A percentile compares a stretch with the other conserved stretches of the same genome.
Evolutionary conservation across 2,113 vertebrate genomes (phyloP).

Genomic region (Amphilophus citrinellus): DNA sequence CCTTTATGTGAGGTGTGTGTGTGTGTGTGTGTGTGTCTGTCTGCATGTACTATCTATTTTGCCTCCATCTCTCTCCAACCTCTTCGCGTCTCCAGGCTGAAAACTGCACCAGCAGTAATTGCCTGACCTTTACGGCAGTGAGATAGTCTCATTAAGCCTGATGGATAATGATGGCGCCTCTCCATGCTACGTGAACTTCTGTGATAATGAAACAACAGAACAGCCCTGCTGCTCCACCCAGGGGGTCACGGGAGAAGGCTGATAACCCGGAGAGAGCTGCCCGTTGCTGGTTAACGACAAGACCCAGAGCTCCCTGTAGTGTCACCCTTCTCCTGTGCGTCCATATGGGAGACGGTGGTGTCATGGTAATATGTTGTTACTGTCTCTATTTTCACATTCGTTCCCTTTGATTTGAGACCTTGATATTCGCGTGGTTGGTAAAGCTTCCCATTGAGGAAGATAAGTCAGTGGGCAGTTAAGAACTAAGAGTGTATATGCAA

Average conservation of each 20-base stretch:
- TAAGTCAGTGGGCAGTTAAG: slow-evolving; percentile 31
- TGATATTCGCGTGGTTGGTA: slow-evolving; percentile 39
- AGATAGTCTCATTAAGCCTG: slow-evolving; percentile 99
- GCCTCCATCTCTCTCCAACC: slow-evolving; percentile 69
- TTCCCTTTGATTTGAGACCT: slow-evolving; percentile 64
- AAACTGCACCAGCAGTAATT: slow-evolving; percentile 97
- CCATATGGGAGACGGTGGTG: slow-evolving; percentile 57
- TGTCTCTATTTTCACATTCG: slow-evolving; percentile 53
- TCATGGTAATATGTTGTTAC: slow-evolving; percentile 37
- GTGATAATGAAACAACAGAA: slow-evolving; percentile 96
- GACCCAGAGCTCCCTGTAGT: slow-evolving; percentile 65
- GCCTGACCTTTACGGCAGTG: slow-evolving; percentile 97
- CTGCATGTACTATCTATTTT: slow-evolving; percentile 47
- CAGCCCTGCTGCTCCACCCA: slow-evolving; percentile 73
- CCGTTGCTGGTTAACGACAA: slow-evolving; percentile 73
- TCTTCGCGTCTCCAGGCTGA: slow-evolving; percentile 85
- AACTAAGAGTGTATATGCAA: slow-evolving; percentile 38
- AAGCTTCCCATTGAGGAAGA: slow-evolving; percentile 33
- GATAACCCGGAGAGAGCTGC: slow-evolving; percentile 75
- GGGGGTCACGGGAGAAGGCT: slow-evolving; percentile 72
- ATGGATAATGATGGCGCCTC: slow-evolving; percentile 91
- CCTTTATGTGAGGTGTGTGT: slow-evolving; percentile 19
- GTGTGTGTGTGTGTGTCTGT: not conserved
- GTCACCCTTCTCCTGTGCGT: slow-evolving; percentile 57
- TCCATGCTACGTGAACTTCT: slow-evolving; percentile 93